Evolutionary conservation across 1,140 invertebrate species (phyloP), one percentile per base, ranked within the genome.

Genomic region (Planococcus citri): DNA sequence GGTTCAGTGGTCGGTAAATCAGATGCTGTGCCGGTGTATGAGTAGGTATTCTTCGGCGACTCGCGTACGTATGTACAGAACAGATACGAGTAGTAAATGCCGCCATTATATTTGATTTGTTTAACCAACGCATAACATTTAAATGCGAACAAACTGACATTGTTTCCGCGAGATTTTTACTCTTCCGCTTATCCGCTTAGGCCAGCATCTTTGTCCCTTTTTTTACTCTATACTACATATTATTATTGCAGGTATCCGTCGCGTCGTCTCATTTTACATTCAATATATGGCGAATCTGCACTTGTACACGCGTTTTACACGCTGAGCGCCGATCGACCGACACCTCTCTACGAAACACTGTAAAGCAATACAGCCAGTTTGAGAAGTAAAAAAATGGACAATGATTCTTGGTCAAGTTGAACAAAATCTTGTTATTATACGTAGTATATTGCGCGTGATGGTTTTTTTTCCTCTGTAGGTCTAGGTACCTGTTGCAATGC

Each of bases 361-460:
- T n/a, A n/a, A n/a, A n/a, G n/a, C n/a, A n/a, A n/a, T n/a, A n/a
- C n/a, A n/a, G n/a, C n/a, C n/a, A 64, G 21, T 64, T 64, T 64
- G 4, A 60, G 57, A 20, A 60, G 6, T 60, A 25, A 24, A 24
- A 64, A 64, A 64, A 24, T 51, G 60, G 21, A 64, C 21, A 25
- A 27, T 64, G 60, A 64, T 64, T 22, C 21, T n/a, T 12, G 25
- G 60, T 64, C 60, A 27, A 64, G 60, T 64, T 64, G 24, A 64
- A 64, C 60, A 64, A 25, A n/a, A 64, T 64, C 60, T 64, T 25
- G 60, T 64, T 64, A 64, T 64, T 25, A 64, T n/a, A n/a, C n/a
- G n/a, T n/a, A n/a, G n/a, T n/a, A n/a, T 64, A 24, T 64, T 64
- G 25, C 9, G 22, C 60, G 60, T 64, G 60, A 64, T 64, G 25